These are phyloP conservation scores for Holacanthella duospinosa DNA, from an alignment of 2,888 invertebrate species.

Conservation along the genomic window DNA sequence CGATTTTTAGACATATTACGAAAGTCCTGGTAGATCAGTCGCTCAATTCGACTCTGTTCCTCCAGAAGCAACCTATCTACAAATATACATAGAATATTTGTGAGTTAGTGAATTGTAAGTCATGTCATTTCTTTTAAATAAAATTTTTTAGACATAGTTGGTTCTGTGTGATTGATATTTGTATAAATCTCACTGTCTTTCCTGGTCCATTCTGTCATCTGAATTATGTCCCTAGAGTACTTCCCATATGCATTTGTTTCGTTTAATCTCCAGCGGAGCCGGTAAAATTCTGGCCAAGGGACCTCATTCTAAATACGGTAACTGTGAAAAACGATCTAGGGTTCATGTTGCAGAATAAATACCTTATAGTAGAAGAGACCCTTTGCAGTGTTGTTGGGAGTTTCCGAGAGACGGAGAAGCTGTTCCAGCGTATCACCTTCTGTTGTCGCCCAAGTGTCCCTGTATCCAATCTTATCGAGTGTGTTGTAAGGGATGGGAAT, in stretches of 20 bases:
- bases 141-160: no score
- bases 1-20: constrained; percentile 42
- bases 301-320: no score
- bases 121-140: no score
- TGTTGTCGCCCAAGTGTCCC: constrained; percentile 54
- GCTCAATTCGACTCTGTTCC: constrained; percentile 33
- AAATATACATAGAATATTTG: neutral
- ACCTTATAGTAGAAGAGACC: constrained; percentile 19
- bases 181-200: constrained; percentile 9
- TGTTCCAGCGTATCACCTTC: constrained; percentile 60
- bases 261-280: constrained; percentile 24
- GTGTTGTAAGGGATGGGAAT: constrained; percentile 65
- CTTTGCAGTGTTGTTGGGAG: constrained; percentile 12
- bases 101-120: neutral
- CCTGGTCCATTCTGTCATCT: constrained; percentile 30
- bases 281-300: constrained; percentile 34
- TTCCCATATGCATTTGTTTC: constrained; percentile 21
- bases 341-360: no score
- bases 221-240: constrained; percentile 27
- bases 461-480: constrained; percentile 29
- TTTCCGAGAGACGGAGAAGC: constrained; percentile 44
- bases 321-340: no score
- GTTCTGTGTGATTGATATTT: neutral
- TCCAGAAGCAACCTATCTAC: constrained; percentile 33
- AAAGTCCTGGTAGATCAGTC: constrained; percentile 35